Conservation (phyloP, 2,797 vertebrate species). For the Salarias fasciatus region DNA sequence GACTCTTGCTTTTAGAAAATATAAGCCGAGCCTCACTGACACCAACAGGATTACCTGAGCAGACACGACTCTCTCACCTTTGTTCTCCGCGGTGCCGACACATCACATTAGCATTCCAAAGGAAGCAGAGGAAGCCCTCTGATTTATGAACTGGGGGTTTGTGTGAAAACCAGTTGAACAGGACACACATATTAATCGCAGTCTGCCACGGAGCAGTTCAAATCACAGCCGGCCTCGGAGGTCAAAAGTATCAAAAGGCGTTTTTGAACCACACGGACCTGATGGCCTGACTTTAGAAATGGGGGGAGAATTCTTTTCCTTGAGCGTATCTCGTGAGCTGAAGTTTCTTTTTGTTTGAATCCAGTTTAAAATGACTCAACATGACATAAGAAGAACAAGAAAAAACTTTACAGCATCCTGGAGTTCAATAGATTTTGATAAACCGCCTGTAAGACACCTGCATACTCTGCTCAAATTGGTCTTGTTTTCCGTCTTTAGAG, state of each 20-base stretch:
- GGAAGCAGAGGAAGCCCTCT: conserved; percentile 44
- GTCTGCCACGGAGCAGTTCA: conserved; percentile 5
- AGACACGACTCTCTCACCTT: conserved; percentile 68
- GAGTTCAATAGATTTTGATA: too few species aligned
- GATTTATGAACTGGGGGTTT: conserved; percentile 64
- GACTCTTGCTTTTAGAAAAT: conserved; percentile 45
- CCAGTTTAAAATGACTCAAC: too few species aligned
- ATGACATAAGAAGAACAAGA: too few species aligned
- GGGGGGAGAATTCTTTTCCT: too few species aligned
- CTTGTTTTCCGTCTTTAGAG: too few species aligned
- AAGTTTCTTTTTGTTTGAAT: too few species aligned
- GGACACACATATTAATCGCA: conserved; percentile 54
- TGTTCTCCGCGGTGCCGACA: conserved; percentile 62
- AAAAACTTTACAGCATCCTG: too few species aligned
- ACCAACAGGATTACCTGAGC: conserved; percentile 70
- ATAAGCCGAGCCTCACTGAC: conserved; percentile 61
- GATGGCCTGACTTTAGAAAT: too few species aligned
- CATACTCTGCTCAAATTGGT: too few species aligned
- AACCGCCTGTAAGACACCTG: too few species aligned
- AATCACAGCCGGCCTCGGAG: conserved; percentile 2
- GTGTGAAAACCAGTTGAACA: conserved; percentile 49
- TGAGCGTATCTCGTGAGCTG: too few species aligned
- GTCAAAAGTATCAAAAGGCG: conserved; percentile 7
- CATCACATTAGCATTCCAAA: conserved; percentile 73
- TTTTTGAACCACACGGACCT: too few species aligned